These are phyloP conservation scores for Murina feae DNA, from an alignment of 2,113 vertebrate species.

Conservation along the genomic window DNA sequence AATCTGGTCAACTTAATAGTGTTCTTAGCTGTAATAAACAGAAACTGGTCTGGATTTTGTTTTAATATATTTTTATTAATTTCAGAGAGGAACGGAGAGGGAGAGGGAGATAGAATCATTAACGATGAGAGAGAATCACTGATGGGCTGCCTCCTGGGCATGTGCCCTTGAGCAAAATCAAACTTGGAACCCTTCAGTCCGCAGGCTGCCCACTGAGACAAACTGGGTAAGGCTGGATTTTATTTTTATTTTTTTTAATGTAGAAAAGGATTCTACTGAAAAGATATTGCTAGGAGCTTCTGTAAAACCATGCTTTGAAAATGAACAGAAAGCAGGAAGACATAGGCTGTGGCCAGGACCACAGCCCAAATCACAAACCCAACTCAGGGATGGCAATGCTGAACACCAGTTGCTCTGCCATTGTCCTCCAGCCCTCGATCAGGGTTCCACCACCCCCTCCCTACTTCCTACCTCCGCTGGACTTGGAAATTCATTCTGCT, in stretches of 20 bases:
- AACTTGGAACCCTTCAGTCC: too few species aligned
- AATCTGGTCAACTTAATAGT: too few species aligned
- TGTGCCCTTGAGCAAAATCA: too few species aligned
- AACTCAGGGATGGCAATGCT: rapidly evolving
- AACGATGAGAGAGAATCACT: too few species aligned
- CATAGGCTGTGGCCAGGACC: background rate
- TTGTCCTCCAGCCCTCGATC: background rate
- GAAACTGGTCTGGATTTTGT: background rate
- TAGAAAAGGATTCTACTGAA: background rate
- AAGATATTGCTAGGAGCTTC: background rate
- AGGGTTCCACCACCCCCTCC: too few species aligned
- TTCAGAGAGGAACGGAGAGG: too few species aligned
- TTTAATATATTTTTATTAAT: too few species aligned
- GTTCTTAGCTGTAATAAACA: background rate
- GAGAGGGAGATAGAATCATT: too few species aligned
- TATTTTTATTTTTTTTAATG: background rate
- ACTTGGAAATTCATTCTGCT: background rate
- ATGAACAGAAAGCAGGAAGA: background rate
- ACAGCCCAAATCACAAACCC: background rate
- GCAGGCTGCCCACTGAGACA: too few species aligned
- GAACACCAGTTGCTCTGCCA: rapidly evolving
- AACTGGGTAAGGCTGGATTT: too few species aligned
- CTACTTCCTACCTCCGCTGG: background rate
- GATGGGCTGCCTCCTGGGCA: too few species aligned
- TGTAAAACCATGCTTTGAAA: background rate